phyloP scores from a whole-genome alignment of 2,797 vertebrate genomes.

The Odontamblyopus rebecca region DNA sequence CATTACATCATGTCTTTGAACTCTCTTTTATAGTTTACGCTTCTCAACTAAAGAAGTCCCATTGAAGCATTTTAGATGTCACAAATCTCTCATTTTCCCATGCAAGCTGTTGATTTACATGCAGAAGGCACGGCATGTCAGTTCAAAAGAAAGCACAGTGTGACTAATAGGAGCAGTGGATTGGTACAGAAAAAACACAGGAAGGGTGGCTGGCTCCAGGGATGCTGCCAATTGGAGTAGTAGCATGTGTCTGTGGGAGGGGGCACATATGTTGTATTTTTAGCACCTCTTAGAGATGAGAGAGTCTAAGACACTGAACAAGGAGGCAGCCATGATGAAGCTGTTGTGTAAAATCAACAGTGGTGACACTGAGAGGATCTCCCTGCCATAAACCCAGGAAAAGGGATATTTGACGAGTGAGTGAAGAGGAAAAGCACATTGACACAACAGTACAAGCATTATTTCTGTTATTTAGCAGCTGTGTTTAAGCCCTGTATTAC shows the following conservation, averaged over 20 bases:
- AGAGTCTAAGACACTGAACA: conserved; percentile 28
- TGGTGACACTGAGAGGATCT: conserved; percentile 32
- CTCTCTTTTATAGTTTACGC: not conserved
- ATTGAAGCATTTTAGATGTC: not conserved
- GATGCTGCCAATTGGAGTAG: conserved; percentile 26
- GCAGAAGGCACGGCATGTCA: not conserved
- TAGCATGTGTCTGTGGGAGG: conserved; percentile 20
- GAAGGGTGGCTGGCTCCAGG: conserved; percentile 19
- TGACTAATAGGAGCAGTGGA: conserved; percentile 6
- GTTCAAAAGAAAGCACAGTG: conserved; percentile 10
- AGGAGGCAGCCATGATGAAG: conserved; percentile 37
- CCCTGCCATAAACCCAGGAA: conserved; percentile 29
- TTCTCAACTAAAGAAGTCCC: not conserved
- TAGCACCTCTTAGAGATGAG: conserved; percentile 51
- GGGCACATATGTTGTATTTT: conserved; percentile 51
- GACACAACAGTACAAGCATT: conserved; percentile 61
- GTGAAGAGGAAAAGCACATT: conserved; percentile 19
- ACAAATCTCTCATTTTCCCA: conserved; percentile 24
- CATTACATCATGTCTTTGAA: not conserved
- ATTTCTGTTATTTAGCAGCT: conserved; percentile 36
- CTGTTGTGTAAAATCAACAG: conserved; percentile 35
- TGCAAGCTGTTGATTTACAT: conserved; percentile 30
- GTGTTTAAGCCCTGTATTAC: conserved; percentile 35
- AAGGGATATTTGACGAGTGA: conserved; percentile 36
- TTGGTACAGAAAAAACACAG: conserved; percentile 13